Evolutionary conservation across 2,797 vertebrate species (phyloP).

Genomic region (Cephalopachus bancanus): DNA sequence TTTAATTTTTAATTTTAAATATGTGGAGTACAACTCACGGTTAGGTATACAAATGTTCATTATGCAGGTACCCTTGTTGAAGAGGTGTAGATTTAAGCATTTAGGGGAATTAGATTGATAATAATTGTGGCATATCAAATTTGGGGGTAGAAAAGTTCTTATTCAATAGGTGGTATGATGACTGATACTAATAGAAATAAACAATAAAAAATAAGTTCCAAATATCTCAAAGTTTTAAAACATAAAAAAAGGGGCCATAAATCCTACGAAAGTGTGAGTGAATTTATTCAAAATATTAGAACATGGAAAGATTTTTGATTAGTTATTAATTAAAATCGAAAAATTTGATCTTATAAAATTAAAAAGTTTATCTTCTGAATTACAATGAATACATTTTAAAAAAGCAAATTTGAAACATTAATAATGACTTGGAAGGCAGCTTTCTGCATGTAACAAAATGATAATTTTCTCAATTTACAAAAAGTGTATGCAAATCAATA

Average conservation of each 20-base stretch:
- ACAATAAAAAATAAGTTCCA: not conserved
- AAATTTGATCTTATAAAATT: not conserved
- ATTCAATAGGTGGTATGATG: not conserved
- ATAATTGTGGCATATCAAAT: not conserved
- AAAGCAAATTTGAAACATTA: constrained; percentile 6
- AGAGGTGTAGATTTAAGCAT: not conserved
- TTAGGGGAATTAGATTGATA: not conserved
- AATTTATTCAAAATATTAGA: not conserved
- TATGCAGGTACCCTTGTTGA: too few relatives aligned
- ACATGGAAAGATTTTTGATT: not conserved
- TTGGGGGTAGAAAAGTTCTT: not conserved
- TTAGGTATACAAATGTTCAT: too few relatives aligned
- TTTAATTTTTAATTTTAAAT: too few relatives aligned
- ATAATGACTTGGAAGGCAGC: not conserved
- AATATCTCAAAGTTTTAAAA: not conserved
- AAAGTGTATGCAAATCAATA: not conserved
- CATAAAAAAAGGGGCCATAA: not conserved
- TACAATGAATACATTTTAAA: not conserved
- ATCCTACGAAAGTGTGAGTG: not conserved
- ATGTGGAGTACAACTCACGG: too few relatives aligned
- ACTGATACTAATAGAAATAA: not conserved
- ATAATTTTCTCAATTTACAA: constrained; percentile 36
- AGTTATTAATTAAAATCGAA: not conserved
- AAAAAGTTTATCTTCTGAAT: not conserved
- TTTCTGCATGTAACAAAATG: not conserved